These are phyloP conservation scores for Argentina silus DNA, from an alignment of 2,797 vertebrate genomes.

Conservation along the genomic window DNA sequence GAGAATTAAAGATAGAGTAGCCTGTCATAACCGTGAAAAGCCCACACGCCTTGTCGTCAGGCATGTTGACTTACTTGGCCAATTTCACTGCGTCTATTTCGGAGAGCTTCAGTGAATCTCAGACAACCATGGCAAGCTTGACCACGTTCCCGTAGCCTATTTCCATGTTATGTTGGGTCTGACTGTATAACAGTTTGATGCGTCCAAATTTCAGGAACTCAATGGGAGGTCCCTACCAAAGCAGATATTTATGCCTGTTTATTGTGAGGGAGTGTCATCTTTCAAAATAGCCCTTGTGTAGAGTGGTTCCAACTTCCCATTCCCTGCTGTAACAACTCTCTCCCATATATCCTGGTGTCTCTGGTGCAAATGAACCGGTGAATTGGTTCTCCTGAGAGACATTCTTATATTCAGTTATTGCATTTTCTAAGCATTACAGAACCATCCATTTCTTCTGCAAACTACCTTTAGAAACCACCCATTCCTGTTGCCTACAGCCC, in stretches of 20 bases:
- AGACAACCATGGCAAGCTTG: neutral
- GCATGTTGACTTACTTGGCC: neutral
- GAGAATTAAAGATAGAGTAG: no score
- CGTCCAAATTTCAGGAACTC: neutral
- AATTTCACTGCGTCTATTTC: neutral
- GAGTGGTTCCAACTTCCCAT: neutral
- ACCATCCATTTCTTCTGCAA: neutral
- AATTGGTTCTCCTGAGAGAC: constrained; percentile 10
- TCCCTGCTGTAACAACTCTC: constrained; percentile 4
- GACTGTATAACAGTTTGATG: neutral
- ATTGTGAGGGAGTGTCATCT: constrained; percentile 12
- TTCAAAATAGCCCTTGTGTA: neutral
- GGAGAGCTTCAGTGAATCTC: neutral
- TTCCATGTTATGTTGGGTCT: neutral
- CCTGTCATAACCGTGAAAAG: neutral
- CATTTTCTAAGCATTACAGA: constrained; percentile 8
- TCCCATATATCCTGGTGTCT: constrained; percentile 10
- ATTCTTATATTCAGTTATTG: constrained; percentile 1
- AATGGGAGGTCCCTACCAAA: constrained; percentile 5
- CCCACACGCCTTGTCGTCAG: neutral
- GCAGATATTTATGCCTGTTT: constrained; percentile 14
- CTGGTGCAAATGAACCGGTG: constrained; percentile 5
- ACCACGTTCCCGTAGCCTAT: neutral
- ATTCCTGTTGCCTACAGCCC: neutral
- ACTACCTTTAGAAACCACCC: neutral